Conservation (phyloP, 2,888 invertebrate genomes). For the Nymphalis c-album region DNA sequence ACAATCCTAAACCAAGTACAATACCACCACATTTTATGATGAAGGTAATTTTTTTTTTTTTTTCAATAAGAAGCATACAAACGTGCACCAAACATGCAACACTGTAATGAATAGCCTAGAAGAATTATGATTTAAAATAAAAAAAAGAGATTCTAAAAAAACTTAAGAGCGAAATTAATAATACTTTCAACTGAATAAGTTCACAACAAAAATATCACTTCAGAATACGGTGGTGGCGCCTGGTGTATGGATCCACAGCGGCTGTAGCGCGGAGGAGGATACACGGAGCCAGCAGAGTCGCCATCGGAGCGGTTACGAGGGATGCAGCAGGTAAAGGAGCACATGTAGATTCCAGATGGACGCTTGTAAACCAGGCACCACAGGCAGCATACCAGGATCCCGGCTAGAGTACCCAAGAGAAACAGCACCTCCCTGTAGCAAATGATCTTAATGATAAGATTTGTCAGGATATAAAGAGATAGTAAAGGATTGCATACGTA, state of each 20-base stretch:
- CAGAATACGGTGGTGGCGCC: slow-evolving; percentile 91
- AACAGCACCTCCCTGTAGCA: slow-evolving; percentile 83
- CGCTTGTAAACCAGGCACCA: slow-evolving; percentile 78
- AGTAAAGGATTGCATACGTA: too few species aligned
- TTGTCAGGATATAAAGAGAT: too few species aligned
- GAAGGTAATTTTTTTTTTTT: too few species aligned
- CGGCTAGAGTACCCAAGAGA: slow-evolving; percentile 85
- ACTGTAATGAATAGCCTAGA: background rate
- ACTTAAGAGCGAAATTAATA: slow-evolving; percentile 4
- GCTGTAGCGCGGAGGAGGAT: slow-evolving; percentile 91
- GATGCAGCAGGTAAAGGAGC: slow-evolving; percentile 68
- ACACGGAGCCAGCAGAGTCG: slow-evolving; percentile 90
- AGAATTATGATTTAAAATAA: slow-evolving; percentile 40
- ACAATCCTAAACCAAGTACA: too few species aligned
- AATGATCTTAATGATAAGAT: background rate
- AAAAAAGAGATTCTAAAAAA: background rate
- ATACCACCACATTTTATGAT: too few species aligned
- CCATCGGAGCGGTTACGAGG: slow-evolving; percentile 83
- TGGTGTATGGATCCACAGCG: slow-evolving; percentile 92
- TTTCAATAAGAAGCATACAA: slow-evolving; percentile 4
- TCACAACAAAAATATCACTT: slow-evolving; percentile 78
- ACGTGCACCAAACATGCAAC: background rate
- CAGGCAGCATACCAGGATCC: slow-evolving; percentile 85
- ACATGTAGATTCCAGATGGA: slow-evolving; percentile 57
- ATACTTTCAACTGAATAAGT: slow-evolving; percentile 19